Percentiles rank a stretch among this genome's conserved stretches.
These are phyloP conservation scores for Sciaenops ocellatus DNA, from an alignment of 2,797 vertebrate species.

Conservation along the genomic window DNA sequence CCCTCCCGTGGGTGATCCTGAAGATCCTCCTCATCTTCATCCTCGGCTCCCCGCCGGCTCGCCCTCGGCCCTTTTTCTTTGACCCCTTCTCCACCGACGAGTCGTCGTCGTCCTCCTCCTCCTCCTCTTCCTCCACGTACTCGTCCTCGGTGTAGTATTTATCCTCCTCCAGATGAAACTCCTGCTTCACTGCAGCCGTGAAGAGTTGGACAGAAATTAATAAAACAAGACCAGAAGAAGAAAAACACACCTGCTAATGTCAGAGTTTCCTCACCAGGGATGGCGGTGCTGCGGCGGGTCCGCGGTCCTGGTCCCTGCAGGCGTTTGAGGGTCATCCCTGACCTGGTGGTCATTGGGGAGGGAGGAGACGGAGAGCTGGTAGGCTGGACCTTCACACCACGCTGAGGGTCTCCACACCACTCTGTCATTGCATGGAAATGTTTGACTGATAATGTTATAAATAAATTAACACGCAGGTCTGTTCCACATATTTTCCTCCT, in stretches of 20 bases:
- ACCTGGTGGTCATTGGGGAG: constrained; percentile 84
- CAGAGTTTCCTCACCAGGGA: constrained; percentile 67
- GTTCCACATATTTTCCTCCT: too few species aligned
- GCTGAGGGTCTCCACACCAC: constrained; percentile 68
- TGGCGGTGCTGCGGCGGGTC: constrained; percentile 56
- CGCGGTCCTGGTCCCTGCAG: constrained; percentile 63
- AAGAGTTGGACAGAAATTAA: background rate
- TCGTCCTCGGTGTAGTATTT: constrained; percentile 85
- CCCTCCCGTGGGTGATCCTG: constrained; percentile 76
- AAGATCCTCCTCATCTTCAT: constrained; percentile 87
- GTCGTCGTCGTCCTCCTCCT: constrained; percentile 67
- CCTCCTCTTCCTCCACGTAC: constrained; percentile 82
- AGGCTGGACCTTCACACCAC: constrained; percentile 63
- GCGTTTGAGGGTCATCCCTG: constrained; percentile 81
- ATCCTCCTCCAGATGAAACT: constrained; percentile 81
- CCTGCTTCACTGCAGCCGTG: constrained; percentile 76
- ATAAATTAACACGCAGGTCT: too few species aligned
- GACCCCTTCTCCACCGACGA: constrained; percentile 67
- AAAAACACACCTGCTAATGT: too few species aligned
- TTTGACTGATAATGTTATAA: too few species aligned
- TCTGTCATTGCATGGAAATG: constrained; percentile 30
- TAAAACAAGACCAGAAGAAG: background rate
- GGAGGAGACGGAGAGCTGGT: constrained; percentile 66
- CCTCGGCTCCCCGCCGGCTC: constrained; percentile 68
- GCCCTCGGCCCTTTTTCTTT: constrained; percentile 69